Percentiles rank a stretch among this genome's conserved stretches.
phyloP scores from a whole-genome alignment of 2,888 invertebrate species.

The Spialia ferax region DNA sequence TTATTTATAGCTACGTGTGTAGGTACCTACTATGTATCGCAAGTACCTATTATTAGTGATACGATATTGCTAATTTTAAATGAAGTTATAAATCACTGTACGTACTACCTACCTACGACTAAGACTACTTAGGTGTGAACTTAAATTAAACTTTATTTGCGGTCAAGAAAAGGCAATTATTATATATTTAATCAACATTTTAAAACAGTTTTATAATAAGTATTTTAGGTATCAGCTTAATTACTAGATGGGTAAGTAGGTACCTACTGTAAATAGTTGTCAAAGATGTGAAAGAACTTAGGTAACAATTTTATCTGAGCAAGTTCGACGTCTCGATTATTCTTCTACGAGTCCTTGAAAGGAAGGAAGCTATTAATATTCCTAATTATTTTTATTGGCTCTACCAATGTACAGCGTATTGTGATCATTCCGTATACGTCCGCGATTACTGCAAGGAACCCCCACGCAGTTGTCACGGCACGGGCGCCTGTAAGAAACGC shows the following conservation, averaged over 20 bases:
- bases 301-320: too few species aligned
- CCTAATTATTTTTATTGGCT: slow-evolving; percentile 37
- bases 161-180: neutral
- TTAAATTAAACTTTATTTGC: neutral
- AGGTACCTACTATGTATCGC: neutral
- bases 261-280: neutral
- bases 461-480: slow-evolving; percentile 21
- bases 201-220: neutral
- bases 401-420: slow-evolving; percentile 24
- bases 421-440: slow-evolving; percentile 34
- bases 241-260: neutral
- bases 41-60: neutral
- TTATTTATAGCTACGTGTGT: neutral
- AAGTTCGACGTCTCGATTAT: slow-evolving; percentile 17
- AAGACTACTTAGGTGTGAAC: too few species aligned
- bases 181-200: neutral
- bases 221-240: too few species aligned
- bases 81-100: too few species aligned
- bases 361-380: slow-evolving; percentile 39
- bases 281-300: neutral
- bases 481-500: neutral
- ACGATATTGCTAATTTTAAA: neutral
- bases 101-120: too few species aligned
- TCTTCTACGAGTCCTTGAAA: slow-evolving; percentile 28
- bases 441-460: slow-evolving; percentile 26